A percentile compares a stretch with the other conserved stretches of the same genome.
Evolutionary conservation across 2,797 vertebrate genomes (phyloP).

Genomic region (Hipposideros larvatus): DNA sequence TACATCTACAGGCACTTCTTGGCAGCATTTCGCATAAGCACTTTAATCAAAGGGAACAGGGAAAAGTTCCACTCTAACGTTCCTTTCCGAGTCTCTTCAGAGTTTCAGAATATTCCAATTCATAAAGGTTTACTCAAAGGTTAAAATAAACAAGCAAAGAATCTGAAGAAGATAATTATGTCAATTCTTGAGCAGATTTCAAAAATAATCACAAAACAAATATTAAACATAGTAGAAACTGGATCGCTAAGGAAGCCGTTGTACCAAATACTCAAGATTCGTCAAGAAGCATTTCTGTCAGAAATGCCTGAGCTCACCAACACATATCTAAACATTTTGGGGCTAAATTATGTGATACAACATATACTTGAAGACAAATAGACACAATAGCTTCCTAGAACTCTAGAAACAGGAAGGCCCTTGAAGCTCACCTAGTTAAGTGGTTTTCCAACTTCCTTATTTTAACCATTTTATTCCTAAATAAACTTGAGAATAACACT

Average conservation of each 20-base stretch:
- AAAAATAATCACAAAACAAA: conserved; percentile 40
- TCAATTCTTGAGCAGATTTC: conserved; percentile 17
- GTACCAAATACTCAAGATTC: neutral
- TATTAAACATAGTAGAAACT: conserved; percentile 12
- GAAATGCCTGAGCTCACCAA: neutral
- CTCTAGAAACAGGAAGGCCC: neutral
- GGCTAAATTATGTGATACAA: conserved; percentile 31
- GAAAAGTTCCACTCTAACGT: neutral
- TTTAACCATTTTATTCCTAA: neutral
- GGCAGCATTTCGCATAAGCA: neutral
- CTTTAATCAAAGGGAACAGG: neutral
- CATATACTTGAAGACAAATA: conserved; percentile 28
- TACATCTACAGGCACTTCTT: conserved; percentile 29
- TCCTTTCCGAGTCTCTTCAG: neutral
- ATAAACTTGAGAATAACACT: neutral
- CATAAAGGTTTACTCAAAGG: neutral
- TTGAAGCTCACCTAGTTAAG: neutral
- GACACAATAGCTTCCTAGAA: neutral
- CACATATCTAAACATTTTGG: conserved; percentile 4
- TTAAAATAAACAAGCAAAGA: conserved; percentile 37
- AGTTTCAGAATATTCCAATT: conserved; percentile 24
- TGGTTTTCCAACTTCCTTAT: neutral
- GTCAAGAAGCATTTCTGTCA: conserved; percentile 30
- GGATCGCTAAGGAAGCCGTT: neutral
- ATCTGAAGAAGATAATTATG: conserved; percentile 5